These are phyloP conservation scores for Plestiodon gilberti DNA, from an alignment of 2,113 vertebrate species.

Conservation along the genomic window DNA sequence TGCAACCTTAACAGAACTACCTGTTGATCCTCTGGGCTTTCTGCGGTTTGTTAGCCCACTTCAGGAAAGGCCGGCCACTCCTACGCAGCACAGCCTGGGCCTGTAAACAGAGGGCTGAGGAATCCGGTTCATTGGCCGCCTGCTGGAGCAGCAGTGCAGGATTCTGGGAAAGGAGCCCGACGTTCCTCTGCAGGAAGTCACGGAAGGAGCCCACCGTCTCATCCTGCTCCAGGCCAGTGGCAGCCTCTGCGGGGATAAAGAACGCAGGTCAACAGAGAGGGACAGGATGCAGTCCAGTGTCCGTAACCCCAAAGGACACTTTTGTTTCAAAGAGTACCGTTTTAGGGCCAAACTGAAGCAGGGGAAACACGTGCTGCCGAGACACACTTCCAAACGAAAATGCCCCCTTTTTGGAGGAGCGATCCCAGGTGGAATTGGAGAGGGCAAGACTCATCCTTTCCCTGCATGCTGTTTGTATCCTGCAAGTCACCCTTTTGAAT, in stretches of 20 bases:
- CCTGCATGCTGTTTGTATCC: too few relatives aligned
- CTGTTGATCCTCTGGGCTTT: not conserved
- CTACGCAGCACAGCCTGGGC: slow-evolving; percentile 62
- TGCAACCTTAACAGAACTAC: not conserved
- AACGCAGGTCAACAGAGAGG: not conserved
- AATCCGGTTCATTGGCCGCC: slow-evolving; percentile 79
- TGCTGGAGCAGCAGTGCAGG: slow-evolving; percentile 84
- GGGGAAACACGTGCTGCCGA: too few relatives aligned
- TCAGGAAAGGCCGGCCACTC: slow-evolving; percentile 47
- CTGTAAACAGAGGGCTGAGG: slow-evolving; percentile 73
- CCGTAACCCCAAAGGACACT: not conserved
- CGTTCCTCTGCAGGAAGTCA: slow-evolving; percentile 78
- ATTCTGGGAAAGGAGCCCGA: slow-evolving; percentile 75
- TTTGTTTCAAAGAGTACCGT: not conserved
- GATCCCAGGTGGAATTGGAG: too few relatives aligned
- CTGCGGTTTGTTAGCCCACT: slow-evolving; percentile 77
- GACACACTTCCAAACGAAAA: too few relatives aligned
- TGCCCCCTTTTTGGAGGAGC: too few relatives aligned
- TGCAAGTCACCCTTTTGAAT: too few relatives aligned
- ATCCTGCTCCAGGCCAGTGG: not conserved
- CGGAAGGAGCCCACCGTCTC: slow-evolving; percentile 60
- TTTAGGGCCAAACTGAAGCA: too few relatives aligned
- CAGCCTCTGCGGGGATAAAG: not conserved
- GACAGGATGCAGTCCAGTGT: not conserved
- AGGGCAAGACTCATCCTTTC: too few relatives aligned